Base-by-base conservation (phyloP, 2,113 vertebrate genomes). In the Solea senegalensis region DNA sequence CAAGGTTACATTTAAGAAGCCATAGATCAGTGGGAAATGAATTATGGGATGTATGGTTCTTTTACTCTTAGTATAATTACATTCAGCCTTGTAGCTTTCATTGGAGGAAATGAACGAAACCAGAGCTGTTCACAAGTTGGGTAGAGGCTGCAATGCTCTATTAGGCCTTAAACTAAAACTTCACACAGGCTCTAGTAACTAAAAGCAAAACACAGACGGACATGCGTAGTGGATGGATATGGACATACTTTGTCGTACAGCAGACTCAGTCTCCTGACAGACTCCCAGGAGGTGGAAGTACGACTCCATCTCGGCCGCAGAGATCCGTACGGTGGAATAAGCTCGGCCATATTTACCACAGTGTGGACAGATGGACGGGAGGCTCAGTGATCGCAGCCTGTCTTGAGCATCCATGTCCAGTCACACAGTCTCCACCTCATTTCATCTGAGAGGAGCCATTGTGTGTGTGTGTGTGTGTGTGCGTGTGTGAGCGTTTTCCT, bases 241-340 rank as follows among this genome's bases (percentile, higher is more conserved):
- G 9, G 48, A 92, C 94, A 8, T 97, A 96, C 95, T 95, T 95
- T 85, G 86, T 53, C 63, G 65, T n/a, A 80, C 71, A 71, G 85
- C 69, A n/a, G n/a, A 60, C 62, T 92, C 92, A 28, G 95, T 86
- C 46, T 86, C 89, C 82, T 86, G 14, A 82, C 96, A 97, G 74
- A 87, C 92, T 82, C 79, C 91, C 67, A 97, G 83, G 81, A 98
- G 94, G 80, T 74, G 91, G 76, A 94, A 91, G 10, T 96, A 98
- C 9, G 94, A 94, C 85, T 94, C 91, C 96, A 97, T 98, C 90
- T 98, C 96, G 14, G 90, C 94, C 41, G 92, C 91, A 8, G 95
- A 95, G 84, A 97, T 97, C 74, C 94, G 91, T 66, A 96, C 88
- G 11, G 88, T 78, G 27, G 92, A 93, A 72, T 92, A 95, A 70